Evolutionary conservation across 1,140 invertebrate genomes (phyloP).

Genomic region (Pseudachorutes palmiensis): DNA sequence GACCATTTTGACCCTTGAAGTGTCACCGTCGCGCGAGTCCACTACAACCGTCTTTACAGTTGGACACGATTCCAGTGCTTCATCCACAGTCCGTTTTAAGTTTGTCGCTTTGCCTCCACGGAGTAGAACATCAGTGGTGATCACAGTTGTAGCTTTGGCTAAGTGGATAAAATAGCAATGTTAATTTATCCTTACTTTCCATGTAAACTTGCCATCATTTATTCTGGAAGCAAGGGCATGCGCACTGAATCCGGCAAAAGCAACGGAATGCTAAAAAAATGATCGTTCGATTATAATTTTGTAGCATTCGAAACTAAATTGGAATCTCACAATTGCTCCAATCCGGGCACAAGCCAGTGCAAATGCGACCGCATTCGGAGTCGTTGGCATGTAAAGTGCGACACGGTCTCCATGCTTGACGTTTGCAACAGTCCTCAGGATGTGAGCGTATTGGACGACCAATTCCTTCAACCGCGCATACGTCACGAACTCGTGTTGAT

Average conservation of each 20-base stretch:
- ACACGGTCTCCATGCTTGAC: conserved; percentile 50
- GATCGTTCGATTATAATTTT: conserved; percentile 39
- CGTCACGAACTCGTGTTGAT: conserved; percentile 43
- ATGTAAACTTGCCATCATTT: conserved; percentile 43
- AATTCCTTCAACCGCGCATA: conserved; percentile 43
- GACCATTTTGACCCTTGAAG: conserved; percentile 38
- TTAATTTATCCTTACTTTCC: not conserved
- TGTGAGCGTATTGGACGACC: conserved; percentile 44
- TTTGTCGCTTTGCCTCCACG: conserved; percentile 47
- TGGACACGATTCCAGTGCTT: conserved; percentile 44
- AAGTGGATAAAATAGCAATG: conserved; percentile 24
- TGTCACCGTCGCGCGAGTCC: conserved; percentile 42
- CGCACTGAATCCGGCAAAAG: conserved; percentile 56
- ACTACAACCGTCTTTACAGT: conserved; percentile 48
- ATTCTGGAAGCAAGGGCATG: conserved; percentile 51
- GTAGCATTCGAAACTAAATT: conserved; percentile 45
- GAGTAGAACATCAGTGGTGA: conserved; percentile 48
- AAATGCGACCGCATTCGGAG: conserved; percentile 48
- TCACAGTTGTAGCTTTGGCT: conserved; percentile 46
- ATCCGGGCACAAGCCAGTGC: conserved; percentile 56
- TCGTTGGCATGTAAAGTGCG: conserved; percentile 49
- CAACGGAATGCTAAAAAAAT: conserved; percentile 45
- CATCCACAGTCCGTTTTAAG: conserved; percentile 49
- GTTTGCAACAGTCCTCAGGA: conserved; percentile 44
- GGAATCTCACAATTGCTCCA: conserved; percentile 49